Percentiles rank a stretch among this genome's conserved stretches.
These are phyloP conservation scores for Turnix velox DNA, from an alignment of 2,113 vertebrate species.

Conservation along the genomic window DNA sequence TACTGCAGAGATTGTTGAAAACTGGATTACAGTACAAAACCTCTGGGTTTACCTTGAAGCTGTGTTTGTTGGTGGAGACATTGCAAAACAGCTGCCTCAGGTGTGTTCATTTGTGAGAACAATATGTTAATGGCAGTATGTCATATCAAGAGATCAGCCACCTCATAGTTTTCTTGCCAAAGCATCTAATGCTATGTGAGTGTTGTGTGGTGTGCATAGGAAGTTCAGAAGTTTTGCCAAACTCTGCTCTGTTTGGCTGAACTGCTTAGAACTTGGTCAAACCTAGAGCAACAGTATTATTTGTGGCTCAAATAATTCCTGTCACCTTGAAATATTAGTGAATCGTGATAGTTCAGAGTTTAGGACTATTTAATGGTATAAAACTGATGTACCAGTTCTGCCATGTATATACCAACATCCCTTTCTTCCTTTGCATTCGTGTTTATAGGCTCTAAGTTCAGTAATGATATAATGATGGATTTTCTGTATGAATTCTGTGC, in stretches of 20 bases:
- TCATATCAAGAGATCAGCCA: background rate
- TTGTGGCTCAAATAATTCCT: background rate
- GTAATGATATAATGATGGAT: background rate
- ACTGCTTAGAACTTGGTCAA: background rate
- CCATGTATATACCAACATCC: background rate
- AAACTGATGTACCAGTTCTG: background rate
- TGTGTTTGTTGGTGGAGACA: conserved; percentile 86
- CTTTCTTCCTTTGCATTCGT: background rate
- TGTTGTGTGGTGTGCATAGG: background rate
- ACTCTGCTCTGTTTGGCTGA: background rate
- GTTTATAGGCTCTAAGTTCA: background rate
- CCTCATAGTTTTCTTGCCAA: background rate
- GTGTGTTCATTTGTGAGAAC: conserved; percentile 23
- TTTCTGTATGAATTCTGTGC: background rate
- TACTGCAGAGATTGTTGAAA: conserved; percentile 82
- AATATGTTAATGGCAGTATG: background rate
- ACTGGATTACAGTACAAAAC: conserved; percentile 84
- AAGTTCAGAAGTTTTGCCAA: background rate
- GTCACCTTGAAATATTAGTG: background rate
- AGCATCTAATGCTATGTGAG: background rate
- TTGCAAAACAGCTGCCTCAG: conserved; percentile 85
- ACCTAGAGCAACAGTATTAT: background rate
- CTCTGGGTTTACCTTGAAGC: conserved; percentile 89
- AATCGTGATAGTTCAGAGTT: background rate
- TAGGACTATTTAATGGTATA: background rate